Percentiles rank a stretch among this genome's conserved stretches.
Conservation (phyloP, 2,113 vertebrate species). For the Chlorodrepanis virens region DNA sequence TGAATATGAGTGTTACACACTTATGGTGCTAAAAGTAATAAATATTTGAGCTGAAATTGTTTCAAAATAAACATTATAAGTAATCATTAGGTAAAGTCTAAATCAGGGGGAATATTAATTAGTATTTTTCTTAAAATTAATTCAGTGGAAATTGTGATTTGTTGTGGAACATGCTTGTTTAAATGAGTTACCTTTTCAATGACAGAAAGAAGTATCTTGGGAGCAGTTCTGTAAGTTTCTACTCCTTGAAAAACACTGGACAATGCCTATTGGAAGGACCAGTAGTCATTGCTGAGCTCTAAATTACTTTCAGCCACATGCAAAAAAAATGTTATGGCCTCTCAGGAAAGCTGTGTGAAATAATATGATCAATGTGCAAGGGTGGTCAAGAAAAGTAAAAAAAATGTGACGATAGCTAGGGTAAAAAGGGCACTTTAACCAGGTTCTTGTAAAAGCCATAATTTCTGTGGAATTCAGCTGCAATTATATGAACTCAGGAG, state of each 20-base stretch:
- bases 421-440: neutral
- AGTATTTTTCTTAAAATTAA: neutral
- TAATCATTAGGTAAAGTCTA: neutral
- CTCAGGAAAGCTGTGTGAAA: neutral
- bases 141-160: neutral
- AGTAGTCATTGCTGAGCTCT: neutral
- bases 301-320: neutral
- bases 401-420: neutral
- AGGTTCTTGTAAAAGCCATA: neutral
- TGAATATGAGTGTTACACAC: neutral
- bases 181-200: neutral
- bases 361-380: neutral
- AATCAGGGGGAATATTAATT: neutral
- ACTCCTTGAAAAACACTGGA: neutral
- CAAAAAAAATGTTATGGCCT: neutral
- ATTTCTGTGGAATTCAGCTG: neutral
- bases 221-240: neutral
- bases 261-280: neutral
- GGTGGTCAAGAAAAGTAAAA: neutral
- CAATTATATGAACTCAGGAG: neutral
- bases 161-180: neutral
- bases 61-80: neutral
- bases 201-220: neutral
- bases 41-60: neutral
- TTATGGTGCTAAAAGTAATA: neutral